Conservation (phyloP, 2,113 vertebrate species). For the Tupaia tana region DNA sequence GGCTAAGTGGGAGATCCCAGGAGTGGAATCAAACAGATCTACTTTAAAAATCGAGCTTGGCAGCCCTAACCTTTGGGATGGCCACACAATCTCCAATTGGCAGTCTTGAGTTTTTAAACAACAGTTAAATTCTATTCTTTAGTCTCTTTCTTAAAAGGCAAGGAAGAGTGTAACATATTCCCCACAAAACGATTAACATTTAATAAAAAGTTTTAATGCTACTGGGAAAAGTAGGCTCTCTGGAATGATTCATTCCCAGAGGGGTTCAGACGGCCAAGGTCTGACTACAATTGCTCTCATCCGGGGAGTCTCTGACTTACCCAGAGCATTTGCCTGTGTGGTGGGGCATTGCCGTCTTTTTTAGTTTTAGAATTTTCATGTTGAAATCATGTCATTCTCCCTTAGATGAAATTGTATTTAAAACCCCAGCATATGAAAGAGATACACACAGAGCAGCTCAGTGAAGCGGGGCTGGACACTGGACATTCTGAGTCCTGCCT, state of each 20-base stretch:
- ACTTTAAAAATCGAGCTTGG: not conserved
- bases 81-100: not conserved
- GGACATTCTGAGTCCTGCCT: too few relatives aligned
- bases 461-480: not conserved
- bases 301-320: not conserved
- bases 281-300: not conserved
- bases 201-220: constrained; percentile 63
- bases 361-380: not conserved
- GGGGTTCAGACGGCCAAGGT: not conserved
- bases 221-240: constrained; percentile 35
- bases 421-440: not conserved
- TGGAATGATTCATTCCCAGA: constrained; percentile 29
- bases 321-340: not conserved
- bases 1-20: fast-evolving
- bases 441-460: not conserved
- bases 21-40: not conserved
- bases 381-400: not conserved
- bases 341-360: not conserved
- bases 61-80: not conserved
- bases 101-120: constrained; percentile 67
- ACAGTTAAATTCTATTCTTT: constrained; percentile 41
- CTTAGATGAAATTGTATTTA: not conserved
- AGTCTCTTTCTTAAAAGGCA: constrained; percentile 50
- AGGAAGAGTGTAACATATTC: constrained; percentile 38
- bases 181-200: constrained; percentile 61